Evolutionary conservation across 2,888 invertebrate species (phyloP), one percentile per base, ranked within the genome.

Genomic region (Drosophila putrida): DNA sequence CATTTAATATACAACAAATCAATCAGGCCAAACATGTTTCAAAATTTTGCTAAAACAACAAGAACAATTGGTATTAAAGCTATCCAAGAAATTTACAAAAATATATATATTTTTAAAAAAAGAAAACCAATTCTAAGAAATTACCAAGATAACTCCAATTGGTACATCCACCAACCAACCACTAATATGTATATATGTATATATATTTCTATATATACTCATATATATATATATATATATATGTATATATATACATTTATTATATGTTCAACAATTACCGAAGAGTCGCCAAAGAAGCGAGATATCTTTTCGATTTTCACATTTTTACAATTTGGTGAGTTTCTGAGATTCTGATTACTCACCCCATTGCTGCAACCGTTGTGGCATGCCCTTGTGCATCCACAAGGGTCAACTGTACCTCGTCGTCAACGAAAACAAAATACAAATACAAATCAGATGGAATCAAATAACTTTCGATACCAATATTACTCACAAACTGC

Each of bases 11-110:
- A 80, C 78, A 84, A 91, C 91, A 91, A 91, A 91, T 91, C 91
- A 91, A 91, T 92, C 92, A 92, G 92, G 92, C 92, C 91, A 91
- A 92, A 91, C 90, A 92, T 91, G 91, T 92, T 91, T 92, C 91
- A 90, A 91, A 91, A 91, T 91, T 90, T 87, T 87, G 87, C 89
- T 81, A 80, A 78, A 82, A 54, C 61, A 58, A 60, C 44, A 58
- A 50, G 53, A 58, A 66, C 57, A 88, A 82, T 89, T 89, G 82
- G 89, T 88, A 84, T 83, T 61, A 38, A 61, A 68, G 27, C 27
- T 54, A 64, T 73, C 44, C 51, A 73, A 71, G 53, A 83, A 70
- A 60, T 67, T 62, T 70, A 0, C 5, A 31, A 31, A 31, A 3
- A 31, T 8, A 31, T 31, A 31, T 51, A 35, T 6, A 53, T n/a